A percentile compares a stretch with the other conserved stretches of the same genome.
Evolutionary conservation across 2,888 invertebrate genomes (phyloP).

Genomic region (Hirtodrosophila histrioides): DNA sequence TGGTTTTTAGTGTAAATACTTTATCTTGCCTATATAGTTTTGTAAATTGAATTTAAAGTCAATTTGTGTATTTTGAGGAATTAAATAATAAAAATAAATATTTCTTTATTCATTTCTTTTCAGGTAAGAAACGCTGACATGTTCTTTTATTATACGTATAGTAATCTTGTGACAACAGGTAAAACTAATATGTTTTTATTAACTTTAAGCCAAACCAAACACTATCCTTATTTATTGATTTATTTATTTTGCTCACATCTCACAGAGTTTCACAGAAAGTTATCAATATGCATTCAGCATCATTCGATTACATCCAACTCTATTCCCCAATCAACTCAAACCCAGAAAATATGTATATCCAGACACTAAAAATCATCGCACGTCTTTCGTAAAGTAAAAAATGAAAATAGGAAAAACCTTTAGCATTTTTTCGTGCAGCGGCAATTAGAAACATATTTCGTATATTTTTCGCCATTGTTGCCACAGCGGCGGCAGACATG

Average conservation of each 20-base stretch:
- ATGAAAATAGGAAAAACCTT: constrained; percentile 42
- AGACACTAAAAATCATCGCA: constrained; percentile 41
- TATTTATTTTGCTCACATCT: constrained; percentile 16
- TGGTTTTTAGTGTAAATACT: no score
- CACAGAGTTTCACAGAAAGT: constrained; percentile 9
- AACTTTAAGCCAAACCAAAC: background rate
- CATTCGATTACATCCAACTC: constrained; percentile 28
- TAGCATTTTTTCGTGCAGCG: constrained; percentile 2
- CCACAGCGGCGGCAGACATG: constrained; percentile 27
- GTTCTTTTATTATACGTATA: background rate
- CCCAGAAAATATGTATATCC: background rate
- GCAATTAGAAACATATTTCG: constrained; percentile 70
- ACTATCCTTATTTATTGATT: background rate
- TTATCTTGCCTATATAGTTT: no score
- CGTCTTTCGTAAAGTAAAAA: constrained; percentile 30
- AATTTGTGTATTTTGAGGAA: no score
- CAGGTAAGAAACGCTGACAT: constrained; percentile 36
- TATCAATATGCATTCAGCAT: constrained; percentile 40
- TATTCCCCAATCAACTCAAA: background rate
- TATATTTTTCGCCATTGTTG: constrained; percentile 36
- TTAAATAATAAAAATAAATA: no score
- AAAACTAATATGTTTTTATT: background rate
- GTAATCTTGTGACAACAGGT: background rate
- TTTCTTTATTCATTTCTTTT: constrained; percentile 22
- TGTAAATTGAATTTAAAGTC: no score